These are phyloP conservation scores for Anser brachyrhynchus DNA, from an alignment of 2,113 vertebrate species.

Conservation along the genomic window DNA sequence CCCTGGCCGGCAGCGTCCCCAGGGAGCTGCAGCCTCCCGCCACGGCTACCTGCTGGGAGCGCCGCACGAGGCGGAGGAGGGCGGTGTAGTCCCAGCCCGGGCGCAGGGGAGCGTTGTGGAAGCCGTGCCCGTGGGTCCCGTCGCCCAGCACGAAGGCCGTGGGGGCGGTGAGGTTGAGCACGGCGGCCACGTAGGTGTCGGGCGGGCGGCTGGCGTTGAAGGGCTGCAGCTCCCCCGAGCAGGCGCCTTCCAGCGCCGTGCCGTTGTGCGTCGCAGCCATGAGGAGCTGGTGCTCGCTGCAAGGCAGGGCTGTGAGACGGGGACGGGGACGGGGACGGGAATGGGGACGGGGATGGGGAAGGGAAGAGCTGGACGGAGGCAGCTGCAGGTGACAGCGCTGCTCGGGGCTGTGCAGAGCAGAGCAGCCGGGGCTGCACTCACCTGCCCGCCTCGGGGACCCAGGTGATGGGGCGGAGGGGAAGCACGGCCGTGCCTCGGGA, in stretches of 20 bases:
- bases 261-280: not conserved
- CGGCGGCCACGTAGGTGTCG: not conserved
- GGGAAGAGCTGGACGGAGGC: not conserved
- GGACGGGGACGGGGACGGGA: not conserved
- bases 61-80: not conserved
- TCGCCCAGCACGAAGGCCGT: not conserved
- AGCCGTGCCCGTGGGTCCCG: not conserved
- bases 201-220: not conserved
- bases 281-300: not conserved
- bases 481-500: not conserved
- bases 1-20: not conserved
- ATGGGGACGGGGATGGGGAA: not conserved
- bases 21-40: not conserved
- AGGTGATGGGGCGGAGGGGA: not conserved
- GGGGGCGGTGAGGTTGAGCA: not conserved
- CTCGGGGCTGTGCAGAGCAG: no score
- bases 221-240: not conserved
- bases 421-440: not conserved
- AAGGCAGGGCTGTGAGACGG: not conserved
- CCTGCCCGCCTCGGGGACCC: not conserved
- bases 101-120: not conserved
- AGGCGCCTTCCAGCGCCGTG: not conserved
- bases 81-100: not conserved
- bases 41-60: not conserved
- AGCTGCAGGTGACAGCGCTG: not conserved